Base-by-base conservation (phyloP, 2,888 invertebrate species). In the Sarcophaga subvicina region DNA sequence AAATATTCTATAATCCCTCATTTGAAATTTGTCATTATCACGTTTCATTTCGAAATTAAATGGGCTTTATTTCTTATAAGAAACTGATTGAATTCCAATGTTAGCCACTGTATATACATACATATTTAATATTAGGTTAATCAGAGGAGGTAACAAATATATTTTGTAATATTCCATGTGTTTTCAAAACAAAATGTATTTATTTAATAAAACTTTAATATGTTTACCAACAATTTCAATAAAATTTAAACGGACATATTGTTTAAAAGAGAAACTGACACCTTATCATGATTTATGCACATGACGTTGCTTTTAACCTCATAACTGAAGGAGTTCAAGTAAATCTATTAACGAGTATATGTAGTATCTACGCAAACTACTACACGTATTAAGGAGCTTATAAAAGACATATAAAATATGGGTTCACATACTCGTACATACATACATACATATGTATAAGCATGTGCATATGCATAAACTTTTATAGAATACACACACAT, bases 221-320 rank as follows among this genome's bases (percentile, higher is more conserved):
- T 3, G 17, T 54, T 54, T 17, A 54, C 54, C 4, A 54, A 54
- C 12, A 54, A 14, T 54, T 54, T 54, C 54, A 54, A 54, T 54
- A 54, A 54, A 54, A 54, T 54, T 54, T 17, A 54, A 54, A 54
- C 12, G 17, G 14, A 14, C 17, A 14, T 54, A 54, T 14, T 54
- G 17, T 54, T 54, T 54, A 14, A 54, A 54, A 54, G 14, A 54
- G 17, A 54, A 54, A 54, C 54, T 54, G n/a, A 49, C 14, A 60
- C 37, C 45, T 82, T 71, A 75, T 80, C 80, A 60, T 67, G 80
- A 73, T 75, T 37, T 45, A 76, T 54, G 25, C 17, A 59, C 64
- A 77, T 77, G 82, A 71, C 71, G 76, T 77, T 59, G 20, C 71
- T 64, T 70, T 82, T 77, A 82, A 82, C 82, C 82, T 82, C 71